Base-by-base conservation (phyloP, 2,113 vertebrate genomes). In the Rhea americana region DNA sequence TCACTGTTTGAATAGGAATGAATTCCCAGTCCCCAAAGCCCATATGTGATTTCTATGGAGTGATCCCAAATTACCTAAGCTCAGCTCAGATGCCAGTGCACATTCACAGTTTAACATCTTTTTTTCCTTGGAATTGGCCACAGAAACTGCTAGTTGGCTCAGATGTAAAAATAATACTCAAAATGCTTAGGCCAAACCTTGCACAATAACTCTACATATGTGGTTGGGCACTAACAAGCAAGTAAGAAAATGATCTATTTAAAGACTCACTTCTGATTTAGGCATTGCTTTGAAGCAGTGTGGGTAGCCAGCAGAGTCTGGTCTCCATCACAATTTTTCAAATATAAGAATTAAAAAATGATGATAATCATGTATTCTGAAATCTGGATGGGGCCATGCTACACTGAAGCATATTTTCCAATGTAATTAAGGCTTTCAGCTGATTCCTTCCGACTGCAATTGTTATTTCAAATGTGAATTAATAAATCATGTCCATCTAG, bases 391-490 rank as follows among this genome's bases (percentile, higher is more conserved):
- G 92, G 94, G 96, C 93, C 94, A 95, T 97, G 95, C 94, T 97
- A 97, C 96, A 98, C 93, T 95, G 97, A 98, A 97, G 96, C 97
- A 96, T 98, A 97, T 98, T 98, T 98, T 98, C 98, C 97, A 97
- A 95, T 97, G 97, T 98, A 98, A 98, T 99, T 99, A 98, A 98
- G 97, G 97, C 96, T 98, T 98, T 98, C 97, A 97, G 93, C 96
- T 98, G 97, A 98, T 98, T 98, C 97, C 97, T 98, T 98, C 98
- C 97, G 97, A 98, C 93, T 91, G 97, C 98, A 98, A 98, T 99
- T 99, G 98, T 99, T 98, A 98, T 99, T 99, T 99, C 97, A 98
- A 98, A 99, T 98, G 97, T 96, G 97, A 97, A 99, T 99, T 98
- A 99, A 99, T 99, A 99, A 99, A 98, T 98, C 97, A 99, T 98